Percentiles rank a stretch among this genome's conserved stretches.
These are phyloP conservation scores for Silvanus unidentatus DNA, from an alignment of 2,888 invertebrate genomes.

Conservation along the genomic window DNA sequence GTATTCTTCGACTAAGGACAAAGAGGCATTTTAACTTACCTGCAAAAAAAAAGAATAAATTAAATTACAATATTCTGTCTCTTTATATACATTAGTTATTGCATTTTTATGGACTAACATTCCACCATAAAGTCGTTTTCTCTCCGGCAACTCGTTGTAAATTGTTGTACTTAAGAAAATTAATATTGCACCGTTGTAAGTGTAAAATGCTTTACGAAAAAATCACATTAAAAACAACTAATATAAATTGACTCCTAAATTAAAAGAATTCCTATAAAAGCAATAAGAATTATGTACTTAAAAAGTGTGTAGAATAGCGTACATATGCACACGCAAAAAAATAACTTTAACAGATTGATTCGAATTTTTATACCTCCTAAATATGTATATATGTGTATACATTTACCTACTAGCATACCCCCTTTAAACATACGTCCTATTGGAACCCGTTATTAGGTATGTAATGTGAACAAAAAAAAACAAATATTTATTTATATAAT, in stretches of 20 bases:
- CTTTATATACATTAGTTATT: slow-evolving; percentile 35
- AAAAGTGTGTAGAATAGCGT: too few relatives aligned
- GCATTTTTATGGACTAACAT: slow-evolving; percentile 37
- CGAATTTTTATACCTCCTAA: too few relatives aligned
- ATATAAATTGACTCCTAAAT: slow-evolving; percentile 19
- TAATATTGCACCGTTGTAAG: slow-evolving; percentile 26
- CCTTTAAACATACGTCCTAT: too few relatives aligned
- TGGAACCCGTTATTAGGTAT: too few relatives aligned
- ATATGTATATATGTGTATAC: too few relatives aligned
- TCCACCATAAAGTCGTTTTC: slow-evolving; percentile 27
- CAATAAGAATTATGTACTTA: slow-evolving; percentile 4
- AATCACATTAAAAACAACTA: slow-evolving; percentile 22
- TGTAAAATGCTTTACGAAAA: slow-evolving; percentile 20
- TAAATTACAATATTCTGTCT: slow-evolving; percentile 33
- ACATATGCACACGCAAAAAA: too few relatives aligned
- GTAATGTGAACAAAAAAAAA: too few relatives aligned
- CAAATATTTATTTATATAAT: too few relatives aligned
- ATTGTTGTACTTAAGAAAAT: slow-evolving; percentile 33
- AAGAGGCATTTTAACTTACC: slow-evolving; percentile 19
- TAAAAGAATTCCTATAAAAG: slow-evolving; percentile 15
- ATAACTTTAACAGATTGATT: too few relatives aligned
- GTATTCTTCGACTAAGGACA: too few relatives aligned
- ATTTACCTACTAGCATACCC: too few relatives aligned
- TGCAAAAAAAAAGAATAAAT: slow-evolving; percentile 30
- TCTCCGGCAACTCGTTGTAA: slow-evolving; percentile 27